Conservation (phyloP, 2,113 vertebrate species). For the Malurus elegans region DNA sequence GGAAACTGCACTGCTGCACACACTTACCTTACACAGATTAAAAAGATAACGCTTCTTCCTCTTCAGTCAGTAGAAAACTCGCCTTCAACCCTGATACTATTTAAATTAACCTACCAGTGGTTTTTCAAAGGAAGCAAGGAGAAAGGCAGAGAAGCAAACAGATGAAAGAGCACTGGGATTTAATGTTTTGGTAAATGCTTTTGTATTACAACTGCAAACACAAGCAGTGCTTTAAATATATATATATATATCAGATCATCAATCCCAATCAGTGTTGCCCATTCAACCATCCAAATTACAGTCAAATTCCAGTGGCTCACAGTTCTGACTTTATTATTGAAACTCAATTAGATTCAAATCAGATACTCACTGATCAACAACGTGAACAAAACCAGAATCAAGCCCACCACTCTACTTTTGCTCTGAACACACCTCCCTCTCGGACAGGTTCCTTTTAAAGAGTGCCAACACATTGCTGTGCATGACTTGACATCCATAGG, state of each 20-base stretch:
- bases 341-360: background rate
- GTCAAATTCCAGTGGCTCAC: background rate
- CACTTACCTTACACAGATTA: background rate
- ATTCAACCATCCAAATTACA: background rate
- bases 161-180: background rate
- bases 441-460: background rate
- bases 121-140: background rate
- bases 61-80: background rate
- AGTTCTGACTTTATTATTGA: background rate
- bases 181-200: background rate
- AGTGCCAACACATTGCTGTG: background rate
- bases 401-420: background rate
- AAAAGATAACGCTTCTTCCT: background rate
- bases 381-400: background rate
- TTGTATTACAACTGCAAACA: background rate
- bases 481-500: rapidly evolving
- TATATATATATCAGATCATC: background rate
- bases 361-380: background rate
- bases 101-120: background rate
- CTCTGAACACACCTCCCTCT: background rate
- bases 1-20: background rate
- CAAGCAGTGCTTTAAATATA: background rate
- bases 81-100: background rate
- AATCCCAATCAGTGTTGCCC: background rate
- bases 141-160: background rate